A percentile compares a stretch with the other conserved stretches of the same genome.
phyloP scores from a whole-genome alignment of 2,888 invertebrate genomes.

The Hypomecis atomaria region DNA sequence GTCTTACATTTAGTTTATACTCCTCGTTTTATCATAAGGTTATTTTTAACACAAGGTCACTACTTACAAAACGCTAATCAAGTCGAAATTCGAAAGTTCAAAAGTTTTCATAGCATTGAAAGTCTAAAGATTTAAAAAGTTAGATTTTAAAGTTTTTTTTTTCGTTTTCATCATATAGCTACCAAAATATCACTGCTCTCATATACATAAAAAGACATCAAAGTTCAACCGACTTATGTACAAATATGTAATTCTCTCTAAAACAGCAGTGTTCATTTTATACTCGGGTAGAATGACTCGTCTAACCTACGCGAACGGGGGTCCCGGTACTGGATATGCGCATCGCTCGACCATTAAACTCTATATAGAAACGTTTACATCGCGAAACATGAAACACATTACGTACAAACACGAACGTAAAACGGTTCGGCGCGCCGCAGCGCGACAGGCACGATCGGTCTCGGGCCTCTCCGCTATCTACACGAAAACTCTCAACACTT shows the following conservation, averaged over 20 bases:
- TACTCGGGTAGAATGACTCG: slow-evolving; percentile 51
- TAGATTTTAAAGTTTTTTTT: slow-evolving; percentile 57
- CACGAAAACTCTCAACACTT: slow-evolving; percentile 69
- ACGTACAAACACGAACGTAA: slow-evolving; percentile 50
- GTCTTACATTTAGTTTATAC: slow-evolving; percentile 50
- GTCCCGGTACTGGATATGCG: slow-evolving; percentile 59
- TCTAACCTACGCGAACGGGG: slow-evolving; percentile 53
- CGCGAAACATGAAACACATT: slow-evolving; percentile 55
- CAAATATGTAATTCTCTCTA: slow-evolving; percentile 66
- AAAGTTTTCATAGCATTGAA: slow-evolving; percentile 55
- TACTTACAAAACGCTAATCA: slow-evolving; percentile 73
- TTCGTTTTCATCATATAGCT: slow-evolving; percentile 65
- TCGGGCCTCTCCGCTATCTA: slow-evolving; percentile 47
- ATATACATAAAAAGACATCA: slow-evolving; percentile 68
- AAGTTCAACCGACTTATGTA: slow-evolving; percentile 67
- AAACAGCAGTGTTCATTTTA: slow-evolving; percentile 65
- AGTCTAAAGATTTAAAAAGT: slow-evolving; percentile 62
- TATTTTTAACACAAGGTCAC: slow-evolving; percentile 40
- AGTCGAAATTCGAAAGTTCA: slow-evolving; percentile 48
- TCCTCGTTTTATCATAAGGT: slow-evolving; percentile 46
- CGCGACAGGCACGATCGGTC: slow-evolving; percentile 66
- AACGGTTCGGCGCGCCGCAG: slow-evolving; percentile 48
- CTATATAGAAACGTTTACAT: slow-evolving; percentile 50
- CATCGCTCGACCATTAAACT: slow-evolving; percentile 53
- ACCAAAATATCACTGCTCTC: slow-evolving; percentile 78